These are phyloP conservation scores for Misgurnus mizolepis DNA, from an alignment of 2,113 vertebrate genomes.

Conservation along the genomic window DNA sequence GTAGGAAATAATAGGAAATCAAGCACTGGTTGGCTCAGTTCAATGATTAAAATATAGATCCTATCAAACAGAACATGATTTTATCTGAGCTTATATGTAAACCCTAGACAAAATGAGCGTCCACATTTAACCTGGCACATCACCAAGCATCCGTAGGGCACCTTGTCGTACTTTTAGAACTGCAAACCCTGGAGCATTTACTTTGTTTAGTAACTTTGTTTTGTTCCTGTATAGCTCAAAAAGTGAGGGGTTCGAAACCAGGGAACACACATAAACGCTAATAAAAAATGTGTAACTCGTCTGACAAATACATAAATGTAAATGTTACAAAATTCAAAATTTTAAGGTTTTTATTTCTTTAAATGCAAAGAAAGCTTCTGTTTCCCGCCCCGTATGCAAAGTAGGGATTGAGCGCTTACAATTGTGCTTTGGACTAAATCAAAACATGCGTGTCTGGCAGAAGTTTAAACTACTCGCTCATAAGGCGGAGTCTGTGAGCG, in stretches of 20 bases:
- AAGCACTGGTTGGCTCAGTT: neutral
- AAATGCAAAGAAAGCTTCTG: too few species aligned
- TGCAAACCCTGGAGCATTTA: slow-evolving; percentile 5
- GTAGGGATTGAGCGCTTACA: too few species aligned
- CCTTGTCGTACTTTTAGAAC: slow-evolving; percentile 31
- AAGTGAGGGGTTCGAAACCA: neutral
- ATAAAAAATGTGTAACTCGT: too few species aligned
- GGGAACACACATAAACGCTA: neutral
- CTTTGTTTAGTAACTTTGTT: neutral
- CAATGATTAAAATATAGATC: slow-evolving; percentile 8
- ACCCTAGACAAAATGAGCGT: neutral
- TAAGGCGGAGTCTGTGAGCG: too few species aligned
- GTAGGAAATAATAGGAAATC: neutral
- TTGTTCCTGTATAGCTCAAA: too few species aligned
- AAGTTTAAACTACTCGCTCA: too few species aligned
- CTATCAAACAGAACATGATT: neutral
- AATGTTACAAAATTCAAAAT: slow-evolving; percentile 11
- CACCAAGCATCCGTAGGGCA: slow-evolving; percentile 14
- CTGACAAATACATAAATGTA: too few species aligned
- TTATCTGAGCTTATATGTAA: neutral
- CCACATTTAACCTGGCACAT: slow-evolving; percentile 46
- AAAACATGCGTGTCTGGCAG: too few species aligned
- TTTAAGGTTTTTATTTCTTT: too few species aligned
- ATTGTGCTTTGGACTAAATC: too few species aligned
- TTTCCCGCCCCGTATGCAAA: too few species aligned